Base-by-base conservation (phyloP, 2,888 invertebrate genomes). In the Diarsia rubi region DNA sequence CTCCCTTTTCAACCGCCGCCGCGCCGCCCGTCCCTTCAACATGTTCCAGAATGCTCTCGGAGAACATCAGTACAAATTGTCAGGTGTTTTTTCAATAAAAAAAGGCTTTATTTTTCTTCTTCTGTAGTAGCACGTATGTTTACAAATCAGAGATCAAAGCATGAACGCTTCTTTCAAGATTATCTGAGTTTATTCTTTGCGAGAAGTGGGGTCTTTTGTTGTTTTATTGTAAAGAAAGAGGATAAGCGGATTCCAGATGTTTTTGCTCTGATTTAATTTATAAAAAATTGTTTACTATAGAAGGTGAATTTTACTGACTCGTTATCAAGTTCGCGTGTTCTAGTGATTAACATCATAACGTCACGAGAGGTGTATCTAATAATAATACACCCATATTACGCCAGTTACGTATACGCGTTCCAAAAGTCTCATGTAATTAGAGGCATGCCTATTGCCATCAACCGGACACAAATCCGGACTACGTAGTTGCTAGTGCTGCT, bases 71-170 rank as follows among this genome's bases (percentile, higher is more conserved):
- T 44, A 14, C 24, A 62, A 76, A 68, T 57, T 45, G 44, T 42
- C 16, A 47, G 42, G 45, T 69, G 37, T 47, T 64, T 69, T 27
- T 52, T n/a, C 16, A 66, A 45, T 21, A 21, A 49, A 57, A 63
- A 63, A 44, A 37, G 27, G 57, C 21, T 63, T 27, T 27, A 54
- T 81, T 73, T 81, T 63, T 37, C 8, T 27, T 19, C 19, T 45
- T 65, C 9, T 59, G 5, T 37, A 27, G 45, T n/a, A 12, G 14
- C 63, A 37, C 45, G 65, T 63, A 12, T 74, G 57, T 73, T 71
- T 69, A 71, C 57, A 65, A 68, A 70, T 54, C 70, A 57, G 57
- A 74, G 68, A 82, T 82, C 78, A 78, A 81, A 82, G 71, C 47
- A 19, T 47, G 52, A 69, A 31, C 27, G 57, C n/a, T 69, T 69